These are phyloP conservation scores for Anodontia alba DNA, from an alignment of 2,888 invertebrate species.

Conservation along the genomic window DNA sequence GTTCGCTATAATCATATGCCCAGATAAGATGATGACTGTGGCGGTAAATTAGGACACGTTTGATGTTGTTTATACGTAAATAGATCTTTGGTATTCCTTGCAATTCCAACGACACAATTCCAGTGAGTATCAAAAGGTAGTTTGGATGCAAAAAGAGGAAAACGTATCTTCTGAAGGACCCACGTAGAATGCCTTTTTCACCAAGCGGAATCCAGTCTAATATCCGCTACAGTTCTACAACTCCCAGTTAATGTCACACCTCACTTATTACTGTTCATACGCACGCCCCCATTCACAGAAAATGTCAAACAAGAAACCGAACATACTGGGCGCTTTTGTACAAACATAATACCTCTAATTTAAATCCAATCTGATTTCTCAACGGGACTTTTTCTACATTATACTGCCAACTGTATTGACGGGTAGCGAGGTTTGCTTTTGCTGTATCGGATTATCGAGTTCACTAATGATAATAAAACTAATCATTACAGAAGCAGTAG, in stretches of 20 bases:
- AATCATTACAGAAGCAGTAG: neutral
- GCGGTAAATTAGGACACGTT: too few relatives aligned
- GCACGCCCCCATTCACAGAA: neutral
- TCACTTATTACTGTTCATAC: neutral
- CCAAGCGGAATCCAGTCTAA: too few relatives aligned
- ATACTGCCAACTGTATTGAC: neutral
- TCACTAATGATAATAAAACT: neutral
- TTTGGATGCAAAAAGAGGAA: too few relatives aligned
- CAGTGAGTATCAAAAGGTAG: too few relatives aligned
- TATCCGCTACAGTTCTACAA: neutral
- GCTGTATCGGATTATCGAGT: slow-evolving; percentile 1
- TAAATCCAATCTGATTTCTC: slow-evolving; percentile 6
- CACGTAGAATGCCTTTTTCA: too few relatives aligned
- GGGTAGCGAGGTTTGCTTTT: neutral
- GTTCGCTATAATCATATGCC: too few relatives aligned
- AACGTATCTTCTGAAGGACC: too few relatives aligned
- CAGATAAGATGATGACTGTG: too few relatives aligned
- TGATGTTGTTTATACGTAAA: too few relatives aligned
- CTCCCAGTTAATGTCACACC: slow-evolving; percentile 5
- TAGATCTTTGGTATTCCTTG: too few relatives aligned
- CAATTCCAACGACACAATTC: too few relatives aligned
- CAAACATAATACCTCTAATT: slow-evolving; percentile 1
- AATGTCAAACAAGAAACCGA: neutral
- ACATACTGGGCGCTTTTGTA: neutral
- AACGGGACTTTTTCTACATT: neutral